Evolutionary conservation across 2,888 invertebrate species (phyloP).

Genomic region (Rotaria magnacalcarata): DNA sequence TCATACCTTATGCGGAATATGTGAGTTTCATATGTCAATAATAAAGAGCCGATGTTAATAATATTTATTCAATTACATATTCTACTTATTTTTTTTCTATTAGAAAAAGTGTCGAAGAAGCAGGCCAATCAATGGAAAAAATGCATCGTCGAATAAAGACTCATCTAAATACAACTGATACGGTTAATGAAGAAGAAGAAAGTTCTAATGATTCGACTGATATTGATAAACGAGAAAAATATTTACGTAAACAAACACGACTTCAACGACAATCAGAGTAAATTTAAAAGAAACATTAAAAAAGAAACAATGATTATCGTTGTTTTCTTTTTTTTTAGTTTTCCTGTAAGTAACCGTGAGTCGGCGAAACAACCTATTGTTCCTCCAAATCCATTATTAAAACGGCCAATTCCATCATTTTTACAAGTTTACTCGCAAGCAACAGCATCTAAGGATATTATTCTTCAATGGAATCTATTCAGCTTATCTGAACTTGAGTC

Average conservation of each 20-base stretch:
- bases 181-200: constrained; percentile 24
- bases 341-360: background rate
- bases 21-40: no score
- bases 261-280: constrained; percentile 26
- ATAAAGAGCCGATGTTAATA: no score
- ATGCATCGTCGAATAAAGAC: background rate
- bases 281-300: background rate
- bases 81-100: background rate
- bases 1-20: no score
- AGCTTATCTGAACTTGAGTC: constrained; percentile 85
- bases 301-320: background rate
- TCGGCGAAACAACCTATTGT: background rate
- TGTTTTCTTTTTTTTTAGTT: background rate
- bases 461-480: constrained; percentile 80
- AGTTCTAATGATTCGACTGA: background rate
- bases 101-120: constrained; percentile 35
- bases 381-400: background rate
- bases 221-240: background rate
- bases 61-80: no score
- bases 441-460: constrained; percentile 35
- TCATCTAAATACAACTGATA: background rate
- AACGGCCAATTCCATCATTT: background rate
- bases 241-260: background rate
- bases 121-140: background rate
- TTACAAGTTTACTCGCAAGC: background rate